These are phyloP conservation scores for Pachycephala philippinensis DNA, from an alignment of 2,113 vertebrate species.

Conservation along the genomic window DNA sequence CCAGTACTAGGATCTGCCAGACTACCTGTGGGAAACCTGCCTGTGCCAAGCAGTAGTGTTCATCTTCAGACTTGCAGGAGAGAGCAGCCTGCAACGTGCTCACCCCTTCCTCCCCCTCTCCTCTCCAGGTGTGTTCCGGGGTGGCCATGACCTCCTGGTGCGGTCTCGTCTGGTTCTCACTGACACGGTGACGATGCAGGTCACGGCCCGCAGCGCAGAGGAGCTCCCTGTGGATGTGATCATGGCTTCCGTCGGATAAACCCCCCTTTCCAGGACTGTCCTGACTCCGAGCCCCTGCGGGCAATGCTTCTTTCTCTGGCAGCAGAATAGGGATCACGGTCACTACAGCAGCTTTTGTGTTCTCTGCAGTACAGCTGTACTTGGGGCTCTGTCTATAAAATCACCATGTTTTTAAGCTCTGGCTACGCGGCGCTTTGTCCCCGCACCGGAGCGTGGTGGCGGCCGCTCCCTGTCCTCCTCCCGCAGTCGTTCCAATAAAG, in stretches of 20 bases:
- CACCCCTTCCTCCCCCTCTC: neutral
- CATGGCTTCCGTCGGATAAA: constrained; percentile 77
- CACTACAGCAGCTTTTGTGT: neutral
- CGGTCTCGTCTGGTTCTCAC: constrained; percentile 76
- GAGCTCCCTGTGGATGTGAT: constrained; percentile 77
- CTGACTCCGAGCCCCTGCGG: neutral
- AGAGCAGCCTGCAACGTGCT: neutral
- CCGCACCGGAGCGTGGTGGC: rapidly evolving
- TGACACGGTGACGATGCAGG: constrained; percentile 81
- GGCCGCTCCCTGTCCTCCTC: neutral
- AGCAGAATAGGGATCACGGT: neutral
- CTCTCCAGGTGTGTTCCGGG: constrained; percentile 76
- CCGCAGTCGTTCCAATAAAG: neutral
- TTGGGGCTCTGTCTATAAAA: neutral
- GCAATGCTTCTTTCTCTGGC: neutral
- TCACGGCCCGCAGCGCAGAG: constrained; percentile 75
- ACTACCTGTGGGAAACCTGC: neutral
- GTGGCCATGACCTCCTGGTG: constrained; percentile 77
- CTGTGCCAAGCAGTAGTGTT: neutral
- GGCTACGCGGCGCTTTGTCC: neutral
- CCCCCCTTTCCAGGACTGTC: neutral
- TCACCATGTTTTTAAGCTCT: neutral
- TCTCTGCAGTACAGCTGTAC: neutral
- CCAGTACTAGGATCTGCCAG: neutral
- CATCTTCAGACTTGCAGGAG: neutral